A percentile compares a stretch with the other conserved stretches of the same genome.
Conservation (phyloP, 2,888 invertebrate species). For the Cosmorhoe ocellata region DNA sequence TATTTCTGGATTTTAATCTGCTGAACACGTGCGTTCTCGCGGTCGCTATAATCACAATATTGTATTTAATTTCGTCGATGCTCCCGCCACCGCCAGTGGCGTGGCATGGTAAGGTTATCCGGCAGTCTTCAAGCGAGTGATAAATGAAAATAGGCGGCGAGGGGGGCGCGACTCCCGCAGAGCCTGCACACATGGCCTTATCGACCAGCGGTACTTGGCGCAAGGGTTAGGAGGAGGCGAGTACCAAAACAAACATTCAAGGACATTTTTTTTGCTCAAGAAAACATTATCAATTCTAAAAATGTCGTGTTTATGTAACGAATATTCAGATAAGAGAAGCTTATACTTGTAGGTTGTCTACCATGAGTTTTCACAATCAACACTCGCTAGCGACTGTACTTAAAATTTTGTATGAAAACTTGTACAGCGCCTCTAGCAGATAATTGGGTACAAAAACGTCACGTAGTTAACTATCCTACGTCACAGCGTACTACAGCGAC, state of each 20-base stretch:
- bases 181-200: constrained; percentile 77
- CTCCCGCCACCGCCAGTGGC: constrained; percentile 29
- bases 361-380: no score
- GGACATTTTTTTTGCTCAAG: not conserved
- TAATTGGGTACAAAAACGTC: no score
- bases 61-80: constrained; percentile 38
- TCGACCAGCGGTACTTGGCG: constrained; percentile 57
- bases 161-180: constrained; percentile 75
- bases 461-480: no score
- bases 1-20: constrained; percentile 12
- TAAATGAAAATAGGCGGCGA: constrained; percentile 80
- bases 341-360: no score
- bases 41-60: constrained; percentile 30
- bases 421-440: no score
- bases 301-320: no score
- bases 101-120: constrained; percentile 43
- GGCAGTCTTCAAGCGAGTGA: constrained; percentile 52
- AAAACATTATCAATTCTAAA: no score
- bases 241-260: not conserved
- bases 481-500: no score
- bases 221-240: constrained; percentile 31
- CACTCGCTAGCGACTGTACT: no score
- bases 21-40: constrained; percentile 21
- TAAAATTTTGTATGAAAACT: no score
- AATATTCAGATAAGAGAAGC: no score